Conservation (phyloP, 2,888 invertebrate genomes). For the Erpobdella octoculata region DNA sequence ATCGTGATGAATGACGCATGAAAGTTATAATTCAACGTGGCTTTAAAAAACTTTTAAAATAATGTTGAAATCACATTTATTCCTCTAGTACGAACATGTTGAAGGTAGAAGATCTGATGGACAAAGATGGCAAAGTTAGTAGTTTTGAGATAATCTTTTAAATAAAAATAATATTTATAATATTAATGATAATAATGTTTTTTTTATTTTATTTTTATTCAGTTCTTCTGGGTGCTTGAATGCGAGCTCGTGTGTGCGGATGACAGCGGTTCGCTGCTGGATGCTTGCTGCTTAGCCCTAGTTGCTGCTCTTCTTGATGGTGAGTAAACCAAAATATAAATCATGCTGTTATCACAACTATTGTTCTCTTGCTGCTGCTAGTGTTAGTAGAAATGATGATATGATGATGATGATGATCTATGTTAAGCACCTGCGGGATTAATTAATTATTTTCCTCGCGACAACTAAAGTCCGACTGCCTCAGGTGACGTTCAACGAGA, state of each 20-base stretch:
- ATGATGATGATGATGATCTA: too few species aligned
- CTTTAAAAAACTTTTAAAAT: too few species aligned
- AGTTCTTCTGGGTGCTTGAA: neutral
- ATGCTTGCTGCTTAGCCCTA: constrained; percentile 10
- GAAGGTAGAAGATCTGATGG: neutral
- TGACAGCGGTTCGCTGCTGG: constrained; percentile 10
- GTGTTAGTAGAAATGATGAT: neutral
- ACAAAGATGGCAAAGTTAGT: neutral
- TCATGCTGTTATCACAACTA: too few species aligned
- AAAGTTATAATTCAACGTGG: too few species aligned
- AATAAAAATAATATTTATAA: neutral
- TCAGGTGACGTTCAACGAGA: neutral
- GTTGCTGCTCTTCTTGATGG: neutral
- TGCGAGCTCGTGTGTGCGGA: constrained; percentile 15
- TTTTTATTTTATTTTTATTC: neutral
- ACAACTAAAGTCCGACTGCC: neutral
- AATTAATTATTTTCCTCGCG: neutral
- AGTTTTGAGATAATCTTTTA: neutral
- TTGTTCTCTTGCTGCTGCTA: neutral
- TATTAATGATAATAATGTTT: neutral
- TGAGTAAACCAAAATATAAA: too few species aligned
- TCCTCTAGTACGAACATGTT: neutral
- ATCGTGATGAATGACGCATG: too few species aligned
- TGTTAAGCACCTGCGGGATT: too few species aligned
- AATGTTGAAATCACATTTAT: too few species aligned